Base-by-base conservation (phyloP, 92 coral and sea anemone species). In the Epizoanthus fatuus region DNA sequence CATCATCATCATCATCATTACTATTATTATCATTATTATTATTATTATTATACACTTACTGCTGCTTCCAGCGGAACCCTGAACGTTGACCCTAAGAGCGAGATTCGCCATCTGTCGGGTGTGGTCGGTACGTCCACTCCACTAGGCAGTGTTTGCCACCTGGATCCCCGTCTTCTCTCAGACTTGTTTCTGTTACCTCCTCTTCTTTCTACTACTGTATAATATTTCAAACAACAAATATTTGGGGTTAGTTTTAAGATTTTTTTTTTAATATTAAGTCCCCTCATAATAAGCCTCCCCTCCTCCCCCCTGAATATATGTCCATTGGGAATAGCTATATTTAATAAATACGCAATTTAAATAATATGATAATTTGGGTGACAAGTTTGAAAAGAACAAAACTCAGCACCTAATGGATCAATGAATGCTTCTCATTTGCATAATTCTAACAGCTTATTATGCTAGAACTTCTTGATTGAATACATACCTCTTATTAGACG, bases 101-200 rank as follows among this genome's bases (percentile, higher is more conserved):
- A 77, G 11, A 86, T 35, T 65, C 80, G 72, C 62, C 76, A 72
- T 87, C 81, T 80, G 7, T 90, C 93, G 4, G 87, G 75, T 14
- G 81, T 39, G 14, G 55, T 42, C 20, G 80, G 69, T 6, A 59
- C 69, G 32, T 90, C 93, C 5, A 87, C 84, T 14, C 81, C 91
- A 57, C 83, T 79, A 3, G 93, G 86, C 12, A 90, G 69, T 5
- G 93, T 90, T 32, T 75, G 77, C 87, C 87, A 88, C 57, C 92
- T 54, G 22, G 78, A 81, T 42, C 69, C 54, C 47, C n/a, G 63
- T 38, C 79, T 69, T 37, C 84, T 80, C 16, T 81, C 66, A 42
- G 84, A 81, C 20, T 60, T 78, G 84, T 86, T 86, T 38, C 75
- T 56, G 19, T 72, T 87, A 63, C 63, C 81, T 5, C 39, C 73